phyloP scores from a whole-genome alignment of 53 echinoderm and acorn worm species.

The Antedon mediterranea region DNA sequence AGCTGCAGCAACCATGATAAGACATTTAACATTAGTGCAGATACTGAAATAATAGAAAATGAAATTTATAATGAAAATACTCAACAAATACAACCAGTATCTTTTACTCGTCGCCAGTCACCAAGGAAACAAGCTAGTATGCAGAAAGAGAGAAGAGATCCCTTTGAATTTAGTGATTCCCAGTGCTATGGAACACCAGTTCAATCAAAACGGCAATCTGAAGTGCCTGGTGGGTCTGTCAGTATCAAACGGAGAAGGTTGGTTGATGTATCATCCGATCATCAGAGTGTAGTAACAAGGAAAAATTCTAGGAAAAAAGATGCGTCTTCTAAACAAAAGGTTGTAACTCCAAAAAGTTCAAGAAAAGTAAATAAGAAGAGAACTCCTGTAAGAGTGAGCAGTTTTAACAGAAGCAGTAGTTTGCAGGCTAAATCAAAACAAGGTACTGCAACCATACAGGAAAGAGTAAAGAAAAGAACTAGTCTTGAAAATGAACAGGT shows the following conservation, averaged over 20 bases:
- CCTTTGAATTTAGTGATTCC: slow-evolving; percentile 76
- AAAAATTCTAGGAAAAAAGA: not conserved
- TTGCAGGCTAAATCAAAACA: no score
- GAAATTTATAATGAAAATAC: not conserved
- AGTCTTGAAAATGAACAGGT: no score
- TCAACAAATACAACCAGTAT: not conserved
- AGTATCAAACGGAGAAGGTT: slow-evolving; percentile 1
- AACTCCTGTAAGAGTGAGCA: no score
- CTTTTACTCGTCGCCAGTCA: not conserved
- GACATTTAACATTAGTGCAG: not conserved
- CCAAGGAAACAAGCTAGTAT: not conserved
- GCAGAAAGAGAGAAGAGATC: slow-evolving; percentile 29
- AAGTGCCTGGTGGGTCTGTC: not conserved
- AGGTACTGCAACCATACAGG: no score
- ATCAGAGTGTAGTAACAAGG: not conserved
- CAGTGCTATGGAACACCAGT: slow-evolving; percentile 72
- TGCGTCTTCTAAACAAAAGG: not conserved
- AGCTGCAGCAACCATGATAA: not conserved
- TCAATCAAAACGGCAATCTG: slow-evolving; percentile 21
- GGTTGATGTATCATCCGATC: not conserved
- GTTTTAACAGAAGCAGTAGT: no score
- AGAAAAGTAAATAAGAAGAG: not conserved
- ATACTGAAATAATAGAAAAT: not conserved
- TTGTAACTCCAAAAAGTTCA: not conserved
- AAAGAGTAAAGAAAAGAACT: no score